Percentiles rank a stretch among this genome's conserved stretches.
Conservation (phyloP, 2,888 invertebrate species). For the Ochropleura leucogaster region DNA sequence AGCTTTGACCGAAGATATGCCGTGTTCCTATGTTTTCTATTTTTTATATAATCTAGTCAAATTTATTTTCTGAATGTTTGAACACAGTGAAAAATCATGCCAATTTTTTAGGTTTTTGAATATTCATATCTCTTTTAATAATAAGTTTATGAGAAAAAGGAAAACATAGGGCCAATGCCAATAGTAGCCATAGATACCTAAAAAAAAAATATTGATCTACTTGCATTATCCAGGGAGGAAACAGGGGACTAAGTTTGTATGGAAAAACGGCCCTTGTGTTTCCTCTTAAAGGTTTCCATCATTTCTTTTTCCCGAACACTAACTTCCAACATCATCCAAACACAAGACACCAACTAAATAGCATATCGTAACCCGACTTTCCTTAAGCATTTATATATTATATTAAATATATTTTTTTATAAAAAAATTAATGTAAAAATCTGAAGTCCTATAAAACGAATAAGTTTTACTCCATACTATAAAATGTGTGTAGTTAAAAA, state of each 20-base stretch:
- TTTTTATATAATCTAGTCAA: background rate
- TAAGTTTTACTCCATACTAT: constrained; percentile 35
- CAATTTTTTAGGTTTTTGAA: background rate
- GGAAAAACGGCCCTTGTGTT: too few relatives aligned
- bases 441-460: constrained; percentile 31
- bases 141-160: background rate
- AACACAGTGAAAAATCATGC: background rate
- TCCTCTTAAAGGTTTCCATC: background rate
- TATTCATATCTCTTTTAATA: background rate
- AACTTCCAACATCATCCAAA: background rate
- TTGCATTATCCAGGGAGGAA: too few relatives aligned
- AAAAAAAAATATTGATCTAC: too few relatives aligned
- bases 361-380: background rate
- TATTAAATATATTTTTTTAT: too few relatives aligned
- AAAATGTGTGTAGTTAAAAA: constrained; percentile 63
- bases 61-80: background rate
- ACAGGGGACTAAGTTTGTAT: too few relatives aligned
- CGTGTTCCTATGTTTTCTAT: background rate
- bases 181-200: too few relatives aligned
- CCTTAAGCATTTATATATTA: background rate
- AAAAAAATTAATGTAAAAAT: constrained; percentile 3
- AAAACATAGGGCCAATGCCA: too few relatives aligned
- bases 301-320: background rate
- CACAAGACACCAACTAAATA: background rate
- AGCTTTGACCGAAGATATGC: too few relatives aligned